Evolutionary conservation across 2,888 invertebrate genomes (phyloP), one percentile per base, ranked within the genome.

Genomic region (Odontomyia ornata): DNA sequence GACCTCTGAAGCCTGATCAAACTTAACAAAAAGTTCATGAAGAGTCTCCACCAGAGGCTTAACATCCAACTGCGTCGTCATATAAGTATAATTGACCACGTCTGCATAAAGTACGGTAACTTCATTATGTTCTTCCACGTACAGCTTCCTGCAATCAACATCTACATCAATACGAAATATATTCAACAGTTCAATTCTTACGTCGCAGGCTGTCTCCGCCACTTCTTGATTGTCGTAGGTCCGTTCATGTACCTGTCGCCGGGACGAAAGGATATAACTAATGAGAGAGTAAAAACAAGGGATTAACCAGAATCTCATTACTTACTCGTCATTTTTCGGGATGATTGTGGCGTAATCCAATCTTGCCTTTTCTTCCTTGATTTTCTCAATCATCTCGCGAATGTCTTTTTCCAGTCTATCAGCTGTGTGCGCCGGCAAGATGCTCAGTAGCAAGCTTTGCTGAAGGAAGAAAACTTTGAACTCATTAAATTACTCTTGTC

Each of bases 71-170:
- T 93, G 92, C 0, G 93, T 93, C 0, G 97, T 96, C 86, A 96
- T 90, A 81, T 92, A 91, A 0, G 97, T 97, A 83, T 96, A 97
- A 86, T 97, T 96, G 0, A 97, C 97, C 64, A 97, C 95, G 85
- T 97, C 97, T 0, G 97, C 97, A 83, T 95, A 97, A 43, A 97
- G 87, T 80, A 97, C 95, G 81, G 95, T 93, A 1, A 97, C 97
- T 83, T 96, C 93, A 18, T 93, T 90, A 83, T 97, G 96, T 47
- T 93, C 92, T 85, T 95, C 94, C 0, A 97, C 93, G 83, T 96
- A 96, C 0, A 96, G 88, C 83, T 95, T 93, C 81, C 97, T 97
- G 43, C 25, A 77, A 77, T 25, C 15, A 73, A n/a, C n/a, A n/a
- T 15, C n/a, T 0, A n/a, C 11, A 7, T 60, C 57, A 60, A 21